These are phyloP conservation scores for Eulemur rubriventer DNA, from an alignment of 2,797 vertebrate genomes.

Conservation along the genomic window DNA sequence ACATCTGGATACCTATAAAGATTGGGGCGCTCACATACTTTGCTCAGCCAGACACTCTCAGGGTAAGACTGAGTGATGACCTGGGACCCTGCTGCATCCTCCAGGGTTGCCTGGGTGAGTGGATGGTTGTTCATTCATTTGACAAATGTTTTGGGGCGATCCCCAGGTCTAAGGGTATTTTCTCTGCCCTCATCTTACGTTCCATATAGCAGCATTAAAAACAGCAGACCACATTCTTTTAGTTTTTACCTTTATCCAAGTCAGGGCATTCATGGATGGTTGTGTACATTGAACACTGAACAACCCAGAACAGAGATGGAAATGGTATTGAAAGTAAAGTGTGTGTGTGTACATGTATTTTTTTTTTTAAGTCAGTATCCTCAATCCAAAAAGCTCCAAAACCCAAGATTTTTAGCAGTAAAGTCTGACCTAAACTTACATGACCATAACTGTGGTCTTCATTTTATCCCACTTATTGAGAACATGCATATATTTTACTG, in stretches of 20 bases:
- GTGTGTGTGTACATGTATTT: neutral
- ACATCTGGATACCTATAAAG: slow-evolving; percentile 92
- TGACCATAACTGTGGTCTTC: neutral
- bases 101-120: neutral
- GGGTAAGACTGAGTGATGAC: slow-evolving; percentile 86
- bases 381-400: neutral
- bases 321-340: neutral
- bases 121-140: neutral
- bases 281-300: neutral
- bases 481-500: neutral
- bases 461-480: neutral
- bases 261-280: neutral
- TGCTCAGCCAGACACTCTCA: slow-evolving; percentile 94
- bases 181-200: neutral
- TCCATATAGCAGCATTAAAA: neutral
- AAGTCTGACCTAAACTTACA: neutral
- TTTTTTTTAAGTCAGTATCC: neutral
- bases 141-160: fast-evolving
- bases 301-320: neutral
- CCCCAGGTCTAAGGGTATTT: neutral
- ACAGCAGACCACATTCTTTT: neutral
- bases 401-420: neutral
- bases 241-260: neutral
- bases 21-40: slow-evolving; percentile 90
- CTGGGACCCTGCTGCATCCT: neutral